Evolutionary conservation across 2,888 invertebrate species (phyloP).

Genomic region (Pristionchus arcanus): DNA sequence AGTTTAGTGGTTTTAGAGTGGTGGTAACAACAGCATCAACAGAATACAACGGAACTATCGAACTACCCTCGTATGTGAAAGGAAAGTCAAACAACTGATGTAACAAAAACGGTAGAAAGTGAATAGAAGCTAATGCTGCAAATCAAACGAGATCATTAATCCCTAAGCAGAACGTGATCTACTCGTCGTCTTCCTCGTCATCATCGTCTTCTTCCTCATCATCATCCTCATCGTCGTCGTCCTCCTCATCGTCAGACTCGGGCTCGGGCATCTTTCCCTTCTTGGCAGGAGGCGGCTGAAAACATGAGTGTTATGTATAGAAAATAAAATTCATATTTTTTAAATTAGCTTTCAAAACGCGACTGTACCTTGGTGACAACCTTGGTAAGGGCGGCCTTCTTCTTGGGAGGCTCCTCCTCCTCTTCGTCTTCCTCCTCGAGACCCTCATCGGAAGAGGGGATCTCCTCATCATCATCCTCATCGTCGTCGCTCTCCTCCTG

Average conservation of each 20-base stretch:
- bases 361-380: neutral
- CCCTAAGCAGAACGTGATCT: neutral
- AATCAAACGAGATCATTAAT: constrained; percentile 38
- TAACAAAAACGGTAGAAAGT: neutral
- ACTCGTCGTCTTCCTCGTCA: constrained; percentile 54
- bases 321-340: neutral
- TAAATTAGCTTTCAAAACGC: too few species aligned
- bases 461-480: constrained; percentile 64
- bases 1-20: neutral
- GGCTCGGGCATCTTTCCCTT: constrained; percentile 13
- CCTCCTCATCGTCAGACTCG: constrained; percentile 55
- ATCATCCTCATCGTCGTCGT: constrained; percentile 51
- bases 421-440: constrained; percentile 68
- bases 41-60: constrained; percentile 36
- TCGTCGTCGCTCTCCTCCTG: constrained; percentile 58
- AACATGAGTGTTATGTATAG: neutral
- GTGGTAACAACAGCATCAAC: constrained; percentile 49
- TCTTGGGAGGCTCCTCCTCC: constrained; percentile 58
- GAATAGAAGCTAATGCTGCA: constrained; percentile 17
- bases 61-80: constrained; percentile 40
- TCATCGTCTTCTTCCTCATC: constrained; percentile 55
- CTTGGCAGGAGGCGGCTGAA: constrained; percentile 48
- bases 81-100: constrained; percentile 31
- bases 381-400: constrained; percentile 59
- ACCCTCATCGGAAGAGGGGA: constrained; percentile 67